Evolutionary conservation across 2,797 vertebrate genomes (phyloP), one percentile per base, ranked within the genome.

Genomic region (Crocodylus rhombifer): DNA sequence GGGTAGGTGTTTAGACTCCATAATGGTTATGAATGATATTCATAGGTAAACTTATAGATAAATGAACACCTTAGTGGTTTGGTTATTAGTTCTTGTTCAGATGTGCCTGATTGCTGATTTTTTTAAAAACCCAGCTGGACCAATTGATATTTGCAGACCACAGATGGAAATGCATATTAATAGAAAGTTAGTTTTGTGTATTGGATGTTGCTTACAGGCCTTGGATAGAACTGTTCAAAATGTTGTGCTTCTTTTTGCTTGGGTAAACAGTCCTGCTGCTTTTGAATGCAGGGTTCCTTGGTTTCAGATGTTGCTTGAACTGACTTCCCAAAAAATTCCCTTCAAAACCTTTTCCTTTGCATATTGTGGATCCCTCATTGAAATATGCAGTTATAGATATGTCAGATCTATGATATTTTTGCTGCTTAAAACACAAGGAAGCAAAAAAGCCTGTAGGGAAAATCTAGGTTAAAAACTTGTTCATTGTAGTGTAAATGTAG

Each of bases 301-400:
- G 92, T 83, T 65, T 82, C 9, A 14, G 20, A 23, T 65, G 42
- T 85, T 33, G 42, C 58, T 88, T 94, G 79, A 88, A 86, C 36
- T 67, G 36, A 77, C 30, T 88, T 81, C 86, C 28, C 71, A 83
- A 82, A 57, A 93, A 91, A 94, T 60, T 83, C 76, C 89, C 30
- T 77, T 42, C 85, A 89, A 84, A 94, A 20, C 23, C 67, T 91
- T 90, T 92, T 69, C 42, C 33, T 89, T 86, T 1, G 76, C 78
- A 57, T 28, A 9, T 36, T 84, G 51, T 17, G 30, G 21, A 20
- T 82, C 91, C 74, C 0, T 0, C 1, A 0, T 90, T 91, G 60
- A 63, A 62, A 65, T 63, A 42, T 0, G 3, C 18, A 64, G 65
- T 69, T 9, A 1, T 0, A 0, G 77, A 84, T 62, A 74, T 84